Evolutionary conservation across 1,140 invertebrate genomes (phyloP).

Genomic region (Arion vulgaris): DNA sequence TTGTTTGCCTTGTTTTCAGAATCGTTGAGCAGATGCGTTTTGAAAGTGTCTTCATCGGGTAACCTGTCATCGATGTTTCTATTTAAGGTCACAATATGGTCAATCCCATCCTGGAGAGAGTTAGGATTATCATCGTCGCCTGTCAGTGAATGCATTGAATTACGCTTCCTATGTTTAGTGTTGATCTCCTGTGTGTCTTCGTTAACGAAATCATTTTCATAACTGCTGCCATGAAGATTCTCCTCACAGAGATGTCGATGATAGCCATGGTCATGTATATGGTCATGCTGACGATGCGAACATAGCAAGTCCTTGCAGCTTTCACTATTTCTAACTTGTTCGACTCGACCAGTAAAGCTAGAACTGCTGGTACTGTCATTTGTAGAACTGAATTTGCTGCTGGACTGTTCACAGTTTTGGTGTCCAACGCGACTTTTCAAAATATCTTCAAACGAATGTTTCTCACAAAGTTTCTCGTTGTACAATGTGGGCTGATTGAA

Average conservation of each 20-base stretch:
- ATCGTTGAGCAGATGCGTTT: neutral
- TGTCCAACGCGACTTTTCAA: too few species aligned
- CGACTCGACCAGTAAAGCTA: too few species aligned
- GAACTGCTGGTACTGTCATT: too few species aligned
- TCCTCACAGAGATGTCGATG: neutral
- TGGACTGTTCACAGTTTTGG: too few species aligned
- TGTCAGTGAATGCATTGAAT: neutral
- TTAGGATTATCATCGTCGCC: neutral
- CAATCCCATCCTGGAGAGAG: neutral
- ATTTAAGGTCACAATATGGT: neutral
- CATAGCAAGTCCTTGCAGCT: neutral
- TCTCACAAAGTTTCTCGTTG: neutral
- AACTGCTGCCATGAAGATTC: neutral
- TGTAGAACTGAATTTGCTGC: too few species aligned
- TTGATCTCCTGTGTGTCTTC: neutral
- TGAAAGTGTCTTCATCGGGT: neutral
- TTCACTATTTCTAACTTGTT: neutral
- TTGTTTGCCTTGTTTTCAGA: neutral
- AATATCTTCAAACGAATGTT: neutral
- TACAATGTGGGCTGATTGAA: neutral
- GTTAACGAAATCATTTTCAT: neutral
- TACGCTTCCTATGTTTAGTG: neutral
- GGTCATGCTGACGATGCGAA: neutral
- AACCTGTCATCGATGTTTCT: neutral
- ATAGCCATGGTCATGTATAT: neutral